These are phyloP conservation scores for Melopsittacus undulatus DNA, from an alignment of 2,797 vertebrate species.

Conservation along the genomic window DNA sequence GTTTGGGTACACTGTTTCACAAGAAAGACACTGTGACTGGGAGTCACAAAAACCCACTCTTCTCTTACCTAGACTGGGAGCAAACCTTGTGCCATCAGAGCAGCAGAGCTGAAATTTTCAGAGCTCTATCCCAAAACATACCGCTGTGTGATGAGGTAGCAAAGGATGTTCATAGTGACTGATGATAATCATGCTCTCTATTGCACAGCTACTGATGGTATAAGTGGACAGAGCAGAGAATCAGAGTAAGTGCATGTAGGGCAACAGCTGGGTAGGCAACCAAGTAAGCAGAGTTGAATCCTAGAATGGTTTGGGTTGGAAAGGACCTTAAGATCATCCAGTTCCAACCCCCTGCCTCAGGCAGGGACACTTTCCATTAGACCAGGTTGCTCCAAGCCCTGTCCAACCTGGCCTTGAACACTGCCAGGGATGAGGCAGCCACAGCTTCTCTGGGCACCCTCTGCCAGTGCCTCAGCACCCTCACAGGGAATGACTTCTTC, in stretches of 20 bases:
- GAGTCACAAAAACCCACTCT: neutral
- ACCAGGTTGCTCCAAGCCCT: neutral
- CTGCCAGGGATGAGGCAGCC: neutral
- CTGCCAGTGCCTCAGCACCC: neutral
- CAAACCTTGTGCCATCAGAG: neutral
- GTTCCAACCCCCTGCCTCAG: neutral
- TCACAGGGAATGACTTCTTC: neutral
- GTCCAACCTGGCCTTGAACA: neutral
- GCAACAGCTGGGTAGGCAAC: rapidly evolving
- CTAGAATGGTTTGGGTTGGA: neutral
- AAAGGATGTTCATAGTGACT: neutral
- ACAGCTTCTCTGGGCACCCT: neutral
- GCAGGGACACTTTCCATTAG: neutral
- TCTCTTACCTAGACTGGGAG: neutral
- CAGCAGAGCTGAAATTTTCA: neutral
- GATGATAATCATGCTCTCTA: neutral
- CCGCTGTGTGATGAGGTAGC: neutral
- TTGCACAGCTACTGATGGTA: neutral
- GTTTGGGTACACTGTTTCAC: neutral
- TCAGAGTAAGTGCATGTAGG: neutral
- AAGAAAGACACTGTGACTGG: neutral
- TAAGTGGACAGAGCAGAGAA: neutral
- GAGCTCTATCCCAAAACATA: neutral
- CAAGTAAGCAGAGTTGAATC: neutral
- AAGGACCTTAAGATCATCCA: neutral